A percentile compares a stretch with the other conserved stretches of the same genome.
These are phyloP conservation scores for Lepilemur ruficaudatus DNA, from an alignment of 2,797 vertebrate species.

Conservation along the genomic window DNA sequence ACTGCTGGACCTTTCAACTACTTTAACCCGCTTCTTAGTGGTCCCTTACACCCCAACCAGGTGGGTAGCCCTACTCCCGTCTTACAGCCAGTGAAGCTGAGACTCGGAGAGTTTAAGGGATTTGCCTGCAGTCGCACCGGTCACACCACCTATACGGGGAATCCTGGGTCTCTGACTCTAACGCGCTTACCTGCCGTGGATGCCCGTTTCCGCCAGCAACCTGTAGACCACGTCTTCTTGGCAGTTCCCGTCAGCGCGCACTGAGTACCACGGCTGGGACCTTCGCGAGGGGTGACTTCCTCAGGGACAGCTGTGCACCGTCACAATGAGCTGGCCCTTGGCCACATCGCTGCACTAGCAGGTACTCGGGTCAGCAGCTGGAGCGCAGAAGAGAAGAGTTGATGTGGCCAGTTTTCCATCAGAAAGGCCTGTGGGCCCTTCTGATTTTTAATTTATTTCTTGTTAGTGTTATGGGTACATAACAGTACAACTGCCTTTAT, in stretches of 20 bases:
- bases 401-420: neutral
- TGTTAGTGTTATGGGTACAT: no score
- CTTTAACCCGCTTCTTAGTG: neutral
- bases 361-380: no score
- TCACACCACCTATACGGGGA: neutral
- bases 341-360: rapidly evolving
- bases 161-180: neutral
- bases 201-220: rapidly evolving
- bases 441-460: no score
- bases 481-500: no score
- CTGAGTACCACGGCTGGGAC: rapidly evolving
- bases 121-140: neutral
- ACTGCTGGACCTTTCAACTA: neutral
- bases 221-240: neutral
- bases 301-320: rapidly evolving
- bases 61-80: no score
- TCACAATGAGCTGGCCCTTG: neutral
- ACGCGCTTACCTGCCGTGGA: neutral
- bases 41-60: no score
- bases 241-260: neutral
- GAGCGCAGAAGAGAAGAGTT: neutral
- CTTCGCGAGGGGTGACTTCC: neutral
- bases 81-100: neutral
- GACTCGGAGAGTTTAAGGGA: neutral
- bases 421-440: neutral